Evolutionary conservation across 2,888 invertebrate genomes (phyloP).

Genomic region (Parasteatoda lunata): DNA sequence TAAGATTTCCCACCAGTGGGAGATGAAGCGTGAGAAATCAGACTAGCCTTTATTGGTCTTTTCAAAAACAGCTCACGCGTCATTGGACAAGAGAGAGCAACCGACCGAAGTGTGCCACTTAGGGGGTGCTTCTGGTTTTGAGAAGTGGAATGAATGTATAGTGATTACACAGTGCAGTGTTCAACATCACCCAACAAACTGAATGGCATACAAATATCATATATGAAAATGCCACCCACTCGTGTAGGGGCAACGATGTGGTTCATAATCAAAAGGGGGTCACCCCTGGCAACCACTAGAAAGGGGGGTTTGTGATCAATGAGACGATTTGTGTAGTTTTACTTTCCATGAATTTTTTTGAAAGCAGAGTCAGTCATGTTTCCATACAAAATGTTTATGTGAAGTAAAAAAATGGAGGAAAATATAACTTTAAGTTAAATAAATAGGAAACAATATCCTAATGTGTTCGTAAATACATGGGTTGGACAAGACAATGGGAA

Average conservation of each 20-base stretch:
- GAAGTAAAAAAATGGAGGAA: too few species aligned
- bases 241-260: constrained; percentile 19
- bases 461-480: too few species aligned
- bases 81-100: constrained; percentile 54
- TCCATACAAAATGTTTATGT: too few species aligned
- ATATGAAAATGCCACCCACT: constrained; percentile 50
- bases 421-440: too few species aligned
- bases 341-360: neutral
- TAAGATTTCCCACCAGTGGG: constrained; percentile 35
- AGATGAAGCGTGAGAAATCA: constrained; percentile 59
- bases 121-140: neutral
- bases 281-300: constrained; percentile 34
- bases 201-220: constrained; percentile 6
- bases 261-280: constrained; percentile 3
- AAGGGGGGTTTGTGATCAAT: neutral
- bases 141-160: constrained; percentile 33
- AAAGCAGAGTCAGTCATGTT: too few species aligned
- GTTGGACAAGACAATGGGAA: too few species aligned
- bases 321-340: neutral
- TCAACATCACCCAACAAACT: constrained; percentile 19
- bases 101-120: constrained; percentile 52
- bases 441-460: too few species aligned
- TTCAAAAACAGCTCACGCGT: constrained; percentile 57
- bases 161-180: constrained; percentile 57
- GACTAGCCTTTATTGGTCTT: constrained; percentile 63